Evolutionary conservation across 2,888 invertebrate genomes (phyloP), one percentile per base, ranked within the genome.

Genomic region (Troglohyphantes excavatus): DNA sequence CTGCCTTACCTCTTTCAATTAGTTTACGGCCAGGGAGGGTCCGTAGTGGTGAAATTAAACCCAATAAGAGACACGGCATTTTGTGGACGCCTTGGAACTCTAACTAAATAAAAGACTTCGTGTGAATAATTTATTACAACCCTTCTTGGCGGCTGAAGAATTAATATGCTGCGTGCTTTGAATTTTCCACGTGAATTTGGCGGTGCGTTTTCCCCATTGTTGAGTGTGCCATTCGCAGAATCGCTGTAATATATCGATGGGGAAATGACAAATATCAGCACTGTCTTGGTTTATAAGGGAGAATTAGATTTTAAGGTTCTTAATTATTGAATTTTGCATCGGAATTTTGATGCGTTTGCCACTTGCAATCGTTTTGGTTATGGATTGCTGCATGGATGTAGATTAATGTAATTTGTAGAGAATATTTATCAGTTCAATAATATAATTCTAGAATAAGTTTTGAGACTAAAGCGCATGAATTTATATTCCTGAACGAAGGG

Each of bases 121-220:
- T 65, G 73, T 39, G 84, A 84, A 84, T 84, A 84, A 84, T 84
- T 84, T 75, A 84, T 84, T 84, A 84, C 75, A 84, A 73, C 84
- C 67, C 46, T 53, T 53, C 65, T 33, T 39, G 73, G 73, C 65
- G 65, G n/a, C 46, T n/a, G 17, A 67, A 75, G 72, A 84, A 46
- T 84, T 84, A 84, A 84, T 84, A 75, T 75, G n/a, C 43, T 73
- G 21, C 84, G 84, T 84, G 75, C 75, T 61, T 46, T 5, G 75
- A 84, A 67, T 53, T 46, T 46, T 39, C 39, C 19, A n/a, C 27
- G 27, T 7, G 29, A 33, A 21, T 23, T 19, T 26, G 17, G 11
- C 53, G 17, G 11, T 26, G 59, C 11, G 26, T 75, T 59, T n/a
- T n/a, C 46, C 65, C 2, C 59, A 59, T 5, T 13, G 59, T 19